A percentile compares a stretch with the other conserved stretches of the same genome.
phyloP scores from a whole-genome alignment of 2,797 vertebrate genomes.

The Rhinichthys osculus region DNA sequence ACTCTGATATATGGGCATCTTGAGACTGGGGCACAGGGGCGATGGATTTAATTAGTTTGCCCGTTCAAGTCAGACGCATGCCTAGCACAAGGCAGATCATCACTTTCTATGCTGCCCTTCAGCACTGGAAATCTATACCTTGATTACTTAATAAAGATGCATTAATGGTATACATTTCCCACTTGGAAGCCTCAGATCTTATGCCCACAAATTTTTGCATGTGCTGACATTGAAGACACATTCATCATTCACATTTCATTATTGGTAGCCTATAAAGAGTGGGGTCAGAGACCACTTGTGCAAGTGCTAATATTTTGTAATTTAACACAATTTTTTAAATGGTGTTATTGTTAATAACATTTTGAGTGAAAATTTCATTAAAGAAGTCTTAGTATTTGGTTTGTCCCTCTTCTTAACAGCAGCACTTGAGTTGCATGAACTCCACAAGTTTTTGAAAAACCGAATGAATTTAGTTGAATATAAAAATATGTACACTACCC shows the following conservation, averaged over 20 bases:
- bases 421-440: too few species aligned
- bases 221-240: neutral
- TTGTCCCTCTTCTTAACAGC: too few species aligned
- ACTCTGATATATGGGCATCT: neutral
- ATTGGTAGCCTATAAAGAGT: neutral
- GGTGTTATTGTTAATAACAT: too few species aligned
- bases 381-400: too few species aligned
- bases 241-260: neutral
- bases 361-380: too few species aligned
- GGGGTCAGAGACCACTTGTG: neutral
- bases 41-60: slow-evolving; percentile 40
- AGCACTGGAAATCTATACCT: slow-evolving; percentile 33
- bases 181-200: slow-evolving; percentile 25
- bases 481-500: too few species aligned
- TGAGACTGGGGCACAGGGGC: slow-evolving; percentile 7
- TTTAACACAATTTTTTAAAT: neutral
- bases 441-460: too few species aligned
- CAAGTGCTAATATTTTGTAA: neutral
- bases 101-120: slow-evolving; percentile 22
- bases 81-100: slow-evolving; percentile 20
- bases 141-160: slow-evolving; percentile 43
- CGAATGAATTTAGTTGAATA: too few species aligned
- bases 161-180: slow-evolving; percentile 20
- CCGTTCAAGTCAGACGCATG: slow-evolving; percentile 7
- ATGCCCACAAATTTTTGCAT: neutral